Base-by-base conservation (phyloP, 2,113 vertebrate species). In the Nycticorax nycticorax region DNA sequence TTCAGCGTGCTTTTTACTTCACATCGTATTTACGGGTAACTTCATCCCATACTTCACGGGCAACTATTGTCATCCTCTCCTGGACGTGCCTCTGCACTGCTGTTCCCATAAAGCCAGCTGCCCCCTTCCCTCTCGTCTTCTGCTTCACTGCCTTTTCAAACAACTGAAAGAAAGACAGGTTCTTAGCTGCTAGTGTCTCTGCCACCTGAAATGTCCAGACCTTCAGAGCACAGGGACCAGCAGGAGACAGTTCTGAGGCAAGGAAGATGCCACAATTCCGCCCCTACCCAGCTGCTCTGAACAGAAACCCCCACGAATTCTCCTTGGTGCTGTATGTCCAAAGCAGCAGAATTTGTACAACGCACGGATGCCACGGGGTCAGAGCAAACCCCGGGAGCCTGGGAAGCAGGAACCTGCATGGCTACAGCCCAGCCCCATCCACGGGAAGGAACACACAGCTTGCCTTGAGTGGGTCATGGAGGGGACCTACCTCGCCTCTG, bases 291-390 rank as follows among this genome's bases (percentile, higher is more conserved):
- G 60, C 24, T 0, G 1, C 19, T 30, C 35, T 27, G 56, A 37
- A 48, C 39, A 85, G 45, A 81, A 75, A 22, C 8, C 3, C 6
- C 43, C 16, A 17, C 0, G 0, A 88, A 52, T 22, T 84, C 55
- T 10, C 8, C 56, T 67, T n/a, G 59, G n/a, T n/a, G 22, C 45
- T 80, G 0, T 16, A 5, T 0, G 7, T 39, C 45, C 68, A 59
- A 60, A 64, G 35, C 63, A 84, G 68, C 55, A 89, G 35, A 27
- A 59, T 35, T 39, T 63, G 75, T 43, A 50, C 23, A 80, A 63
- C 1, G 4, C 50, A 53, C 0, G 1, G 26, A 13, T 59, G n/a
- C 3, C 63, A 50, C 14, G 3, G 27, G 20, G n/a, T 48, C 45
- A 86, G 62, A 78, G 32, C 28, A 52, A 47, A 3, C 52, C 19